Evolutionary conservation across 2,888 invertebrate species (phyloP).

Genomic region (Schizaphis graminum): DNA sequence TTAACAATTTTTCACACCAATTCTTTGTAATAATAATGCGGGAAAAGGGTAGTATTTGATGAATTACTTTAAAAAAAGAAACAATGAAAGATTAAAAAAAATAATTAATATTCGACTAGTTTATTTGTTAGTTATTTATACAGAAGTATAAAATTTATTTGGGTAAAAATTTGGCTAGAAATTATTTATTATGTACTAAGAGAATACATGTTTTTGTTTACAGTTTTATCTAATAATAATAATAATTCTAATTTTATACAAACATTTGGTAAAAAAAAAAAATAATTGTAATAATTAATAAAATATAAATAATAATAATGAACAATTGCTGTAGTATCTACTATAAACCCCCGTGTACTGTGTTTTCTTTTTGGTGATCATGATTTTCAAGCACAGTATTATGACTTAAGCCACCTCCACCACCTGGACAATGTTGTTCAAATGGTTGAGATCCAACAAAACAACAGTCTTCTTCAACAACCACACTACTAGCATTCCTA

Average conservation of each 20-base stretch:
- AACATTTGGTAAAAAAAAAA: slow-evolving; percentile 9
- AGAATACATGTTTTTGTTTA: slow-evolving; percentile 28
- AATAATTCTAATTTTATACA: slow-evolving; percentile 17
- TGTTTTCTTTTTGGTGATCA: slow-evolving; percentile 39
- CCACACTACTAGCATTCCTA: neutral
- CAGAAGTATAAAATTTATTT: slow-evolving; percentile 9
- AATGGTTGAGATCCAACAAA: slow-evolving; percentile 60
- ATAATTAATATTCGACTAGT: slow-evolving; percentile 43
- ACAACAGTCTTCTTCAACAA: slow-evolving; percentile 44
- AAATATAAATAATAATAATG: slow-evolving; percentile 20
- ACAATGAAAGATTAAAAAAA: slow-evolving; percentile 39
- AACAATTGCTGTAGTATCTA: slow-evolving; percentile 28
- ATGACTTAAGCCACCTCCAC: slow-evolving; percentile 10
- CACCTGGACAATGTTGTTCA: slow-evolving; percentile 58
- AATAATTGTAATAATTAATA: slow-evolving; percentile 32
- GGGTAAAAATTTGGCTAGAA: slow-evolving; percentile 38
- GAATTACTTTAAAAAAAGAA: slow-evolving; percentile 16
- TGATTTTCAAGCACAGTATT: slow-evolving; percentile 54
- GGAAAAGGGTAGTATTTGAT: neutral
- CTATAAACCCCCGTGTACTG: neutral
- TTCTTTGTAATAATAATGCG: slow-evolving; percentile 23
- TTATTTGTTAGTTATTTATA: slow-evolving; percentile 35
- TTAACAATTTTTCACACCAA: slow-evolving; percentile 39
- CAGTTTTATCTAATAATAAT: slow-evolving; percentile 23
- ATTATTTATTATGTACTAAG: slow-evolving; percentile 15